Evolutionary conservation across 2,888 invertebrate genomes (phyloP).

Genomic region (Ormyrus labotus): DNA sequence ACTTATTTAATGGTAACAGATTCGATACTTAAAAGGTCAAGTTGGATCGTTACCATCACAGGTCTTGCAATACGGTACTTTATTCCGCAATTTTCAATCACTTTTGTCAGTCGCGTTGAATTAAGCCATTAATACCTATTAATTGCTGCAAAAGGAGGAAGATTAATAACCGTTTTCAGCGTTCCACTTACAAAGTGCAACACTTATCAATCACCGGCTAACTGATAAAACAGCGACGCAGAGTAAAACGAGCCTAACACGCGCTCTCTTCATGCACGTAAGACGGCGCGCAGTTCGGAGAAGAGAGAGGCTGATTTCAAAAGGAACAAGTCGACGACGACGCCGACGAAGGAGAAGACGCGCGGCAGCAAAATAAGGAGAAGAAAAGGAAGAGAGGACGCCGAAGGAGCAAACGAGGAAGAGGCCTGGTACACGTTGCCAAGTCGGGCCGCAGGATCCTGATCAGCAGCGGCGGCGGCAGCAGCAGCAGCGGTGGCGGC

Average conservation of each 20-base stretch:
- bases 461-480: slow-evolving; percentile 2
- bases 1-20: no score
- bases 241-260: slow-evolving; percentile 10
- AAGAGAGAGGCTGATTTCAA: slow-evolving; percentile 37
- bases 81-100: no score
- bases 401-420: slow-evolving; percentile 41
- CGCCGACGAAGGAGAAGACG: slow-evolving; percentile 17
- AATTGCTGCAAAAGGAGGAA: no score
- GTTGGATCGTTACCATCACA: no score
- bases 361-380: slow-evolving; percentile 16
- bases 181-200: no score
- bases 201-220: slow-evolving; percentile 6
- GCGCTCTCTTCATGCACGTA: neutral
- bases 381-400: slow-evolving; percentile 29
- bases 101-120: no score
- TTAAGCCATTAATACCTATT: no score
- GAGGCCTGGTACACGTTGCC: slow-evolving; percentile 47
- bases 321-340: slow-evolving; percentile 28
- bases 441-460: slow-evolving; percentile 41
- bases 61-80: no score
- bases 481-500: slow-evolving; percentile 17
- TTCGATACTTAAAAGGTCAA: no score
- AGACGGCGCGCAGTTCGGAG: neutral
- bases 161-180: no score
- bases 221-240: slow-evolving; percentile 21